Evolutionary conservation across 2,888 invertebrate genomes (phyloP).

Genomic region (Copidosoma aretas): DNA sequence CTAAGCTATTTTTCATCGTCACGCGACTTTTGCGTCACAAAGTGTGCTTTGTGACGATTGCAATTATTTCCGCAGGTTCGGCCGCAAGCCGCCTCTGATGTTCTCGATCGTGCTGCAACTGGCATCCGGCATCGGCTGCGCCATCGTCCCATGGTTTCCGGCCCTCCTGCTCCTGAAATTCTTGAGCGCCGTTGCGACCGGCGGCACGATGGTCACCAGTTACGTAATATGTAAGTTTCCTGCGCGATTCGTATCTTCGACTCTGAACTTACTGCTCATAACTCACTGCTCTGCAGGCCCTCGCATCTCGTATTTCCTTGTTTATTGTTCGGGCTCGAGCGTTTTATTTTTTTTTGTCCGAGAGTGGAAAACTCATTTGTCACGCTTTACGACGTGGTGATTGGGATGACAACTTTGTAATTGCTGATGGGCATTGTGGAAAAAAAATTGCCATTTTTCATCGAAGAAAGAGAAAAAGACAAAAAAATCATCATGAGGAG

Average conservation of each 20-base stretch:
- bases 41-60: conserved; percentile 26
- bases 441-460: no score
- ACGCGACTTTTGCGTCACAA: neutral
- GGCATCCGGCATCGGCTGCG: conserved; percentile 73
- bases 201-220: conserved; percentile 82
- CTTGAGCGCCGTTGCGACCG: conserved; percentile 77
- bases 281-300: neutral
- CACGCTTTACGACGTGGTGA: neutral
- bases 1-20: no score
- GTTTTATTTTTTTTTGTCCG: neutral
- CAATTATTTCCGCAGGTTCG: conserved; percentile 68
- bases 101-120: conserved; percentile 77
- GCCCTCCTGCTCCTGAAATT: conserved; percentile 74
- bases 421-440: no score
- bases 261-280: neutral
- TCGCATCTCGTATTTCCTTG: neutral
- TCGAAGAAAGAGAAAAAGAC: no score
- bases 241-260: neutral
- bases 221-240: conserved; percentile 64
- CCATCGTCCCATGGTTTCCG: conserved; percentile 72
- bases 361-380: neutral
- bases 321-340: neutral
- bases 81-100: conserved; percentile 77
- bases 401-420: no score
- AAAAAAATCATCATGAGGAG: no score